Percentiles rank a stretch among this genome's conserved stretches.
phyloP scores from a whole-genome alignment of 2,888 invertebrate species.

The Drosophila differens region DNA sequence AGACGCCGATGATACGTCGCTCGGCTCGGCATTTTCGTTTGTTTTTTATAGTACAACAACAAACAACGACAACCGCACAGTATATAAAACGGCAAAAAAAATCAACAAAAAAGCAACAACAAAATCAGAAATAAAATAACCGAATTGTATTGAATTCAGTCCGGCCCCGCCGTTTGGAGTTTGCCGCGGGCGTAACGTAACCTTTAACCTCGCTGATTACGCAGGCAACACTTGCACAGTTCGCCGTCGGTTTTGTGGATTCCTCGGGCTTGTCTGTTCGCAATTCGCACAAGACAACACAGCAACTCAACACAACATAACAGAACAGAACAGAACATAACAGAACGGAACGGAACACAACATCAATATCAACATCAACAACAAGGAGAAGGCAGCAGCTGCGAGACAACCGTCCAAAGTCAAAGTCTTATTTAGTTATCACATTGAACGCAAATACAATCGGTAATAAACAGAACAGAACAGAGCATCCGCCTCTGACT shows the following conservation, averaged over 20 bases:
- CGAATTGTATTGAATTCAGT: conserved; percentile 37
- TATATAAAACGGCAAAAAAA: conserved; percentile 2
- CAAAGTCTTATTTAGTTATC: conserved; percentile 60
- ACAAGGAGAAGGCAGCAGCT: conserved; percentile 19
- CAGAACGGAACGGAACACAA: conserved; percentile 4
- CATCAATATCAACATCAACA: conserved; percentile 15
- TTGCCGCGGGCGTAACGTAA: conserved; percentile 59
- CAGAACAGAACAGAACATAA: background rate
- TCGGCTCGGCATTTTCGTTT: conserved; percentile 47
- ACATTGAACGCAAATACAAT: conserved; percentile 33
- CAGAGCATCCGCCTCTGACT: conserved; percentile 48
- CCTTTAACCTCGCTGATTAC: conserved; percentile 62
- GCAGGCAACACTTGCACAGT: conserved; percentile 23
- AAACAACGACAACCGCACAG: conserved; percentile 14
- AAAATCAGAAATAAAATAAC: background rate
- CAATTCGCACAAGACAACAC: conserved; percentile 17
- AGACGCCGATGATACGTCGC: conserved; percentile 40
- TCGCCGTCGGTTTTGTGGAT: conserved; percentile 42
- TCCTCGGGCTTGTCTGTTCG: conserved; percentile 3
- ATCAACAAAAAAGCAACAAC: background rate
- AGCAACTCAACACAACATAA: background rate
- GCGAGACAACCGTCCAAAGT: conserved; percentile 43
- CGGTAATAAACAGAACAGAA: conserved; percentile 37
- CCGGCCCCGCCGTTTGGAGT: conserved; percentile 37
- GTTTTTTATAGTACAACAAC: conserved; percentile 31